A percentile compares a stretch with the other conserved stretches of the same genome.
Evolutionary conservation across 2,888 invertebrate genomes (phyloP).

Genomic region (Tigriopus californicus): DNA sequence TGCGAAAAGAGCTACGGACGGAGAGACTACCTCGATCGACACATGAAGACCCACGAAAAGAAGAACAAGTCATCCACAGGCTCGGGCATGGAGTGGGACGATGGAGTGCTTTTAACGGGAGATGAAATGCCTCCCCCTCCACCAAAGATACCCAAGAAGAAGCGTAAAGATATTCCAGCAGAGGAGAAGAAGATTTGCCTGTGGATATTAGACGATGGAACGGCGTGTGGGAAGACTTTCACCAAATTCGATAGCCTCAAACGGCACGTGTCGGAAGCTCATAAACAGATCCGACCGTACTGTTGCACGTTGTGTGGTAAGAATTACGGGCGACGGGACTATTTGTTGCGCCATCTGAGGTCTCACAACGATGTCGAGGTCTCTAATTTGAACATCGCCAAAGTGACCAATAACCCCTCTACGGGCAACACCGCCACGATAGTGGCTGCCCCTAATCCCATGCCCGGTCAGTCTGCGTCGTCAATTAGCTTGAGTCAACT

Average conservation of each 20-base stretch:
- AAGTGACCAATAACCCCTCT: no score
- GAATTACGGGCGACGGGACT: conserved; percentile 9
- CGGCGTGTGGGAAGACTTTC: conserved; percentile 12
- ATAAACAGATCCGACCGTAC: conserved; percentile 9
- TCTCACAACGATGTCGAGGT: conserved; percentile 7
- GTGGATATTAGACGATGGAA: conserved; percentile 10
- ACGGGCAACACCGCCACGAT: no score
- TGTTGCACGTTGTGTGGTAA: conserved; percentile 12
- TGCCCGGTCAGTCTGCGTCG: no score
- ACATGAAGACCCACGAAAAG: conserved; percentile 5
- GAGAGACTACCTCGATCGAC: conserved; percentile 10
- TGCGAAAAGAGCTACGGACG: conserved; percentile 12
- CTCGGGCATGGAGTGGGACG: neutral
- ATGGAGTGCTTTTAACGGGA: neutral
- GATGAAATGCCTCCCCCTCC: neutral
- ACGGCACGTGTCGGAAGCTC: conserved; percentile 11
- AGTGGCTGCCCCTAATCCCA: no score
- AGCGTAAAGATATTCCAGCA: conserved; percentile 12
- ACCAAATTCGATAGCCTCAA: conserved; percentile 12
- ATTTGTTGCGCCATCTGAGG: conserved; percentile 5
- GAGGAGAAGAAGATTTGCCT: conserved; percentile 13
- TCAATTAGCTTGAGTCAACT: no score
- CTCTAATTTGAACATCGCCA: neutral
- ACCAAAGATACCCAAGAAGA: neutral
- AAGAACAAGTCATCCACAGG: neutral